phyloP scores from a whole-genome alignment of 2,113 vertebrate genomes.

The Toxotes jaculatrix region DNA sequence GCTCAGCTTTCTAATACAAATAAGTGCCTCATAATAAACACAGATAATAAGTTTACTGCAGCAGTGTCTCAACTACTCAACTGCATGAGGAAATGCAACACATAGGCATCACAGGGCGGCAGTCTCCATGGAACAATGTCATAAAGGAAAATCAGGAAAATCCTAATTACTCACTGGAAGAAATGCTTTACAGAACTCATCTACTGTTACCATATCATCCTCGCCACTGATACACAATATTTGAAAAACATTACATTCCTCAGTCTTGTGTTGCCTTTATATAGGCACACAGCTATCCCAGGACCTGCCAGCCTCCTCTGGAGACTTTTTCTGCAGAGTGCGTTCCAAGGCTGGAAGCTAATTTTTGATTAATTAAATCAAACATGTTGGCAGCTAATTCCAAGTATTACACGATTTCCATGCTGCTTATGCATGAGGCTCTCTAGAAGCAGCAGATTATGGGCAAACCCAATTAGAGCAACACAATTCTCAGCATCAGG shows the following conservation, averaged over 20 bases:
- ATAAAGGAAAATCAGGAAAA: background rate
- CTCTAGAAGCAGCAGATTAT: constrained; percentile 77
- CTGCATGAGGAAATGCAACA: background rate
- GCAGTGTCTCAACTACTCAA: background rate
- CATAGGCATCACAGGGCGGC: background rate
- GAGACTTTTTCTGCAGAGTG: constrained; percentile 66
- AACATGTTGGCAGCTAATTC: constrained; percentile 81
- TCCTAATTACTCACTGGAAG: constrained; percentile 27
- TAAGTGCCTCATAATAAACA: background rate
- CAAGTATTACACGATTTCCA: constrained; percentile 79
- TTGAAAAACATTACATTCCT: constrained; percentile 48
- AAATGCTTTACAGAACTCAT: constrained; percentile 5
- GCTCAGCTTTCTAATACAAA: background rate
- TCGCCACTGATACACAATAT: constrained; percentile 21
- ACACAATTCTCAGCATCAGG: constrained; percentile 80
- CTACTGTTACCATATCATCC: constrained; percentile 5
- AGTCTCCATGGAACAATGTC: background rate
- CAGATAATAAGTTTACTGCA: background rate
- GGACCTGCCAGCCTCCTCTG: constrained; percentile 69
- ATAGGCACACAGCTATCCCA: constrained; percentile 57
- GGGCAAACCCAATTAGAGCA: constrained; percentile 82
- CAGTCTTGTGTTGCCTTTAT: constrained; percentile 47
- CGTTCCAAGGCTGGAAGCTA: constrained; percentile 77
- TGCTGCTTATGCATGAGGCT: constrained; percentile 76
- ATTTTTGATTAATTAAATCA: constrained; percentile 85